These are phyloP conservation scores for Meliscaeva auricollis DNA, from an alignment of 2,888 invertebrate genomes.

Conservation along the genomic window DNA sequence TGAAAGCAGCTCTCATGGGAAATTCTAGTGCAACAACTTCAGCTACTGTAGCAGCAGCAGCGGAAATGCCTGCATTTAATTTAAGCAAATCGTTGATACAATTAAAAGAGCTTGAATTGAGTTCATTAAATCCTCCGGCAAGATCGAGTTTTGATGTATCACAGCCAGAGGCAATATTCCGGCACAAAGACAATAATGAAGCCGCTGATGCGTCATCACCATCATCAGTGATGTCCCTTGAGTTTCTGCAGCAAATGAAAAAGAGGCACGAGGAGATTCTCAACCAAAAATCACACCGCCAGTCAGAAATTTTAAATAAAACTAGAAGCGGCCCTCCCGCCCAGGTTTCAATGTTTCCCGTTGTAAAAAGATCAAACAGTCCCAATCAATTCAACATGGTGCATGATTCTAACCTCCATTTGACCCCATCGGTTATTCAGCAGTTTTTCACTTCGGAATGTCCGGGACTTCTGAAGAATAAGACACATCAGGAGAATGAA, in stretches of 20 bases:
- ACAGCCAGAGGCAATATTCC: not conserved
- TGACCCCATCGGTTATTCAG: slow-evolving; percentile 47
- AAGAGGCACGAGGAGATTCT: slow-evolving; percentile 58
- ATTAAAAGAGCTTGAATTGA: slow-evolving; percentile 46
- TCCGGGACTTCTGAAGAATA: not conserved
- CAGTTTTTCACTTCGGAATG: slow-evolving; percentile 56
- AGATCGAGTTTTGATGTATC: not conserved
- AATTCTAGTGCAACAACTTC: slow-evolving; percentile 22
- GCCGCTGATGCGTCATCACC: not conserved
- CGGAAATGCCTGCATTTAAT: slow-evolving; percentile 20
- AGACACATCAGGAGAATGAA: slow-evolving; percentile 26
- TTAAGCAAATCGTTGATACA: slow-evolving; percentile 41
- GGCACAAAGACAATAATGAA: not conserved
- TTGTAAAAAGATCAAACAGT: not conserved
- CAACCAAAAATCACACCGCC: slow-evolving; percentile 18
- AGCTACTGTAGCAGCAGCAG: not conserved
- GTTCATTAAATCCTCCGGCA: not conserved
- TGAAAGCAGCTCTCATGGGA: slow-evolving; percentile 57
- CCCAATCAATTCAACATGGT: slow-evolving; percentile 42
- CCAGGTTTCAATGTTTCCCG: too few relatives aligned
- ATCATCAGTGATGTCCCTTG: slow-evolving; percentile 38
- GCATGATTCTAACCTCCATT: slow-evolving; percentile 1
- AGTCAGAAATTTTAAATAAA: not conserved
- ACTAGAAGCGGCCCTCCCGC: not conserved
- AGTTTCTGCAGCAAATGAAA: slow-evolving; percentile 69